These are phyloP conservation scores for Penaeus japonicus DNA, from an alignment of 1,140 invertebrate species.

Conservation along the genomic window DNA sequence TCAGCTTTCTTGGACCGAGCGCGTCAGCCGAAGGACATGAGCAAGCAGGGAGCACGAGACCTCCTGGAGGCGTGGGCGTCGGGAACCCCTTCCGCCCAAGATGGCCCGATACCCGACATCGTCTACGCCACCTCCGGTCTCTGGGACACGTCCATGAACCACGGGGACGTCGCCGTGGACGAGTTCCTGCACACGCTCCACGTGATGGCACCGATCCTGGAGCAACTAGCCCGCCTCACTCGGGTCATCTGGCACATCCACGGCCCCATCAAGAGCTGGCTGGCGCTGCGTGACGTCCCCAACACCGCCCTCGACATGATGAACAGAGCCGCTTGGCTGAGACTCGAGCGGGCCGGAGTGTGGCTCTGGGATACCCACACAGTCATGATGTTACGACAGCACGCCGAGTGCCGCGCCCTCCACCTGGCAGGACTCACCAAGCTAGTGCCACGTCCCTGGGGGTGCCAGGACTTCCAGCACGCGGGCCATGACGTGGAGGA, in stretches of 20 bases:
- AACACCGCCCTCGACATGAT: slow-evolving; percentile 51
- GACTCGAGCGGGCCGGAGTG: background rate
- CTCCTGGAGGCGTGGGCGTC: slow-evolving; percentile 33
- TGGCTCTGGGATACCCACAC: slow-evolving; percentile 52
- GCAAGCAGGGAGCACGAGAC: slow-evolving; percentile 40
- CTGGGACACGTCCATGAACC: slow-evolving; percentile 25
- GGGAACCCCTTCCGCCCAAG: background rate
- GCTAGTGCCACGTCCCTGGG: slow-evolving; percentile 25
- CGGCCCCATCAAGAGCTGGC: slow-evolving; percentile 30
- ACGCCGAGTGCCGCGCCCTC: slow-evolving; percentile 24
- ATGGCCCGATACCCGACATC: slow-evolving; percentile 10
- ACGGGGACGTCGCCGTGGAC: background rate
- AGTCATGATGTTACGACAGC: slow-evolving; percentile 15
- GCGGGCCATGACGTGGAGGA: slow-evolving; percentile 30
- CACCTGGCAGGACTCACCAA: background rate
- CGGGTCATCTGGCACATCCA: slow-evolving; percentile 32
- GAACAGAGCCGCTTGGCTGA: slow-evolving; percentile 25
- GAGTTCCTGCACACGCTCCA: slow-evolving; percentile 17
- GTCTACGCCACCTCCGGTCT: slow-evolving; percentile 41
- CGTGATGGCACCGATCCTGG: slow-evolving; percentile 22
- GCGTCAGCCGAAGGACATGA: background rate
- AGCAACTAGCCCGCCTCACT: slow-evolving; percentile 9
- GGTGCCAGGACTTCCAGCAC: slow-evolving; percentile 42
- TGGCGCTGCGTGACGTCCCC: slow-evolving; percentile 10
- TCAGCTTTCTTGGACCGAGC: slow-evolving; percentile 9